phyloP scores from a whole-genome alignment of 2,113 vertebrate genomes.

The Rhabdornis inornatus region DNA sequence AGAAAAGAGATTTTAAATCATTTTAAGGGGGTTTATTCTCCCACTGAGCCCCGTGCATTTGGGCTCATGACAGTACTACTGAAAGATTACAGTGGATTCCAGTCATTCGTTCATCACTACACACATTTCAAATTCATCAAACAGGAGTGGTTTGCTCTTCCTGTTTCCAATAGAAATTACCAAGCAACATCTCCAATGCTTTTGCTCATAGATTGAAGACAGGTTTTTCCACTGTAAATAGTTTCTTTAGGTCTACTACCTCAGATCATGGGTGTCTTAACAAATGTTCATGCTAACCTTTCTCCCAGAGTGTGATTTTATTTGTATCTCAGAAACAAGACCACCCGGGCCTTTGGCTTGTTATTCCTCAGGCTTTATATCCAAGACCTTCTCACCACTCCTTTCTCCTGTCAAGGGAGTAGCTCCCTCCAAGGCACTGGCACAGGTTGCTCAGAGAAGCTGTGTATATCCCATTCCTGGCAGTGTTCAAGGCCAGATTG shows the following conservation, averaged over 20 bases:
- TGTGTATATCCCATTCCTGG: neutral
- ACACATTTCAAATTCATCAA: neutral
- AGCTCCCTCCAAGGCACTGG: neutral
- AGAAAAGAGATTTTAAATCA: neutral
- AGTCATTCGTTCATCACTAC: neutral
- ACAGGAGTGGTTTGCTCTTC: neutral
- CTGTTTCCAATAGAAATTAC: neutral
- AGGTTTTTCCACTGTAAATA: neutral
- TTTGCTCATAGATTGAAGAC: neutral
- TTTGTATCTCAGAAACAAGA: neutral
- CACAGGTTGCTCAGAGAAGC: neutral
- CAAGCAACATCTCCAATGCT: neutral
- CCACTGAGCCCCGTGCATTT: neutral
- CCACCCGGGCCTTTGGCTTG: neutral
- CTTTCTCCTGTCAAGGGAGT: neutral
- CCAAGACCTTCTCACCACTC: neutral
- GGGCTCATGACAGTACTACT: neutral
- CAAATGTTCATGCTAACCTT: neutral
- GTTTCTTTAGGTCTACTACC: neutral
- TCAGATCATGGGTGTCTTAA: neutral
- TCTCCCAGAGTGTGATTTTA: neutral
- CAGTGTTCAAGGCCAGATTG: neutral
- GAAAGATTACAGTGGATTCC: neutral
- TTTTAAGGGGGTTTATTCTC: neutral
- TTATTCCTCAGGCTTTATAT: neutral